Base-by-base conservation (phyloP, 2,797 vertebrate species). In the Margarornis squamiger region DNA sequence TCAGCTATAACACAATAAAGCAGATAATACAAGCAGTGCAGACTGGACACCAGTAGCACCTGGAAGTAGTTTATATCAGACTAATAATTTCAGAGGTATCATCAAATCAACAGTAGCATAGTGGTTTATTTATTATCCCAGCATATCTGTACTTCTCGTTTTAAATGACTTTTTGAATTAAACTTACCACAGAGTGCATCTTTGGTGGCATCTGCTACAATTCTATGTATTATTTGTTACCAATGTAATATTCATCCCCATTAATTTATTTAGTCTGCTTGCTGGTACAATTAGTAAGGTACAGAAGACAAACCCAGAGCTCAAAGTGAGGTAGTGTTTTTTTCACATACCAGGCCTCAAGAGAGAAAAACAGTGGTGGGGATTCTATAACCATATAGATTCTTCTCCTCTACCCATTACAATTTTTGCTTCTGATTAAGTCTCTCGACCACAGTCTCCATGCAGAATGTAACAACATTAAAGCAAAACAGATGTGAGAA, bases 401-500 rank as follows among this genome's bases (percentile, higher is more conserved):
- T 88, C 26, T 52, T 23, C 67, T 79, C 61, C 46, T 72, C 46
- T 59, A 55, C 24, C 8, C 74, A 63, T 86, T 75, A 87, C 15
- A 57, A 3, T 61, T 73, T 93, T 94, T 77, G 70, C 54, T 90
- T 87, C 81, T 88, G 49, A 89, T 83, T 77, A 84, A 83, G 43
- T 75, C 61, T 67, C 46, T 75, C 59, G 46, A 52, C 66, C n/a
- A 43, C 45, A 48, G n/a, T 45, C 58, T 95, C 36, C 51, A 82
- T 93, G 72, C 62, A 74, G 38, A 72, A 13, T 88, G 58, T 52
- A 73, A 65, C 65, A 77, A 26, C 9, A 80, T 86, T 96, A 91
- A 96, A 93, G 75, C 48, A 87, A 93, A 96, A 94, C 89, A 95
- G 75, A 94, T 95, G 85, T 7, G 4, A 90, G 46, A 63, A 92